A percentile compares a stretch with the other conserved stretches of the same genome.
These are phyloP conservation scores for Nasonia giraulti DNA, from an alignment of 1,140 invertebrate genomes.

Conservation along the genomic window DNA sequence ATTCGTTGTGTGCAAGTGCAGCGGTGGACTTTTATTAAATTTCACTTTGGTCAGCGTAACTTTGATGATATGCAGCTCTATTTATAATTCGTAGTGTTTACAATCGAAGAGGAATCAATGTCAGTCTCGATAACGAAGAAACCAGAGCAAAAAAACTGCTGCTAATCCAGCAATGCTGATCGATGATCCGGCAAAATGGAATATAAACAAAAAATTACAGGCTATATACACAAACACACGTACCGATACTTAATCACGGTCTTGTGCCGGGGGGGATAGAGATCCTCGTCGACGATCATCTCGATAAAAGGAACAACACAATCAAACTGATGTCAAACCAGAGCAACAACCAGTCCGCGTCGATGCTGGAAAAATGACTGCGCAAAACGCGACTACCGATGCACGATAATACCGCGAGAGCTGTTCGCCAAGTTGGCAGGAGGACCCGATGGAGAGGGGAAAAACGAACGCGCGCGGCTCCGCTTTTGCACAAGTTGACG, in stretches of 20 bases:
- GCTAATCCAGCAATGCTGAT: too few species aligned
- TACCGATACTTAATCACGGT: constrained; percentile 66
- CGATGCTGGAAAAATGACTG: constrained; percentile 67
- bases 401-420: neutral
- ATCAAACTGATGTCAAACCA: neutral
- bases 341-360: constrained; percentile 31
- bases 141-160: neutral
- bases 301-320: neutral
- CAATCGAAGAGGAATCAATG: neutral
- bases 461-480: neutral
- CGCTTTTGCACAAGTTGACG: constrained; percentile 23
- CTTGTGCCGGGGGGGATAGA: constrained; percentile 66
- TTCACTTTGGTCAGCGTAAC: neutral
- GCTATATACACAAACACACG: constrained; percentile 47
- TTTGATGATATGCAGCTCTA: neutral
- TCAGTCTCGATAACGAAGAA: too few species aligned
- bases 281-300: constrained; percentile 63
- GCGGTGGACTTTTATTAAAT: neutral
- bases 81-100: neutral
- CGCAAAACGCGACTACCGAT: constrained; percentile 59
- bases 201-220: neutral
- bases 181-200: neutral
- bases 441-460: constrained; percentile 48
- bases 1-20: neutral
- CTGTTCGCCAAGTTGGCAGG: neutral